phyloP scores from a whole-genome alignment of 2,888 invertebrate species.

The Polylopha cassiicola region DNA sequence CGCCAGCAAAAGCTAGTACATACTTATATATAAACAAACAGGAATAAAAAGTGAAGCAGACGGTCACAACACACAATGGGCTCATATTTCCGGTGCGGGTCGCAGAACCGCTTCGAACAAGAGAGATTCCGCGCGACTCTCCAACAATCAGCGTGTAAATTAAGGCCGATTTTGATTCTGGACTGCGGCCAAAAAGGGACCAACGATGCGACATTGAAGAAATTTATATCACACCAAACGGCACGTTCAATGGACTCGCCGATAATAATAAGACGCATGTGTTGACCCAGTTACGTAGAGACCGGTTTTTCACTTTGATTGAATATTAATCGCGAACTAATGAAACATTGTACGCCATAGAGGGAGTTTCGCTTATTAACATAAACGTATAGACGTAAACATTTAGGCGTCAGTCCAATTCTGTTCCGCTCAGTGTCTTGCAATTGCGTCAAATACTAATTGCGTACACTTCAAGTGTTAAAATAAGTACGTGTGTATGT shows the following conservation, averaged over 20 bases:
- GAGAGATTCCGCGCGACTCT: conserved; percentile 39
- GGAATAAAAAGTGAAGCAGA: conserved; percentile 31
- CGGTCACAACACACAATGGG: conserved; percentile 55
- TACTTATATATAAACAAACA: conserved; percentile 31
- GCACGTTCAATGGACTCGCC: conserved; percentile 32
- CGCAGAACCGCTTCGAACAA: conserved; percentile 40
- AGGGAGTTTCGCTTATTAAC: conserved; percentile 19
- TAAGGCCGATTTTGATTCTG: conserved; percentile 50
- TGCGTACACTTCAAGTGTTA: not conserved
- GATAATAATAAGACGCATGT: conserved; percentile 24
- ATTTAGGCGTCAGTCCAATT: conserved; percentile 25
- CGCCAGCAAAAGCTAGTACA: conserved; percentile 22
- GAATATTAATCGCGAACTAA: conserved; percentile 12
- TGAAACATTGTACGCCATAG: conserved; percentile 9
- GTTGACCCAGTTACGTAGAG: conserved; percentile 20
- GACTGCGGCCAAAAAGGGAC: conserved; percentile 45
- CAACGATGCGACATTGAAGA: conserved; percentile 38
- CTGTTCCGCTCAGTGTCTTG: conserved; percentile 17
- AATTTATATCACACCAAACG: conserved; percentile 37
- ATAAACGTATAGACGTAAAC: conserved; percentile 19
- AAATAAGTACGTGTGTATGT: not conserved
- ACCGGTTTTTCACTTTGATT: conserved; percentile 14
- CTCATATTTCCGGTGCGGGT: conserved; percentile 56
- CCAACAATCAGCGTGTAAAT: conserved; percentile 45
- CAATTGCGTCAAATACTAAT: not conserved